phyloP scores from a whole-genome alignment of 2,797 vertebrate species.

The Cyclura pinguis region DNA sequence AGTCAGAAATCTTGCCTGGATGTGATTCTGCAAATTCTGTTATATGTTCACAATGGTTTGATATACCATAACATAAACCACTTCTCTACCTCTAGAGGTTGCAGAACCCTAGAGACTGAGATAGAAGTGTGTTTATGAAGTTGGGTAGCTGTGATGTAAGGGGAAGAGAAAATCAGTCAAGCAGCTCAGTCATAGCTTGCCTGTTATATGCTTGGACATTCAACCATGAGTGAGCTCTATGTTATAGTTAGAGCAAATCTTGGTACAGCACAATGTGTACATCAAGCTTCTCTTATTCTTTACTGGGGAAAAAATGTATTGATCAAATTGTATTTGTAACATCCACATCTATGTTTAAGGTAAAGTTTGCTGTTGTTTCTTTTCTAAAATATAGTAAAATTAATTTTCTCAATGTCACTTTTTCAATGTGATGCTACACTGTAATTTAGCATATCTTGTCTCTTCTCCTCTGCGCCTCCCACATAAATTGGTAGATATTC shows the following conservation, averaged over 20 bases:
- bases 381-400: conserved; percentile 25
- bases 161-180: not conserved
- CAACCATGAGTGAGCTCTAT: not conserved
- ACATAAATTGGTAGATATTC: not conserved
- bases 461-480: not conserved
- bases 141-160: not conserved
- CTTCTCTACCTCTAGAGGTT: not conserved
- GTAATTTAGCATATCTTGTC: not conserved
- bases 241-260: not conserved
- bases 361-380: conserved; percentile 34
- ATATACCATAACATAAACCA: not conserved
- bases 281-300: not conserved
- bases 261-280: not conserved
- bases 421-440: not conserved
- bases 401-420: not conserved
- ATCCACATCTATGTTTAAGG: not conserved
- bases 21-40: not conserved
- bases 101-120: not conserved
- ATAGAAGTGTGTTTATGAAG: not conserved
- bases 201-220: not conserved
- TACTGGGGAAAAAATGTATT: conserved; percentile 51
- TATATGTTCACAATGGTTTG: not conserved
- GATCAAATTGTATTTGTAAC: conserved; percentile 56
- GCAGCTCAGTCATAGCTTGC: no score
- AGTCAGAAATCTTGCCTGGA: not conserved